These are phyloP conservation scores for Prosopocoilus inquinatus DNA, from an alignment of 2,888 invertebrate genomes.

Conservation along the genomic window DNA sequence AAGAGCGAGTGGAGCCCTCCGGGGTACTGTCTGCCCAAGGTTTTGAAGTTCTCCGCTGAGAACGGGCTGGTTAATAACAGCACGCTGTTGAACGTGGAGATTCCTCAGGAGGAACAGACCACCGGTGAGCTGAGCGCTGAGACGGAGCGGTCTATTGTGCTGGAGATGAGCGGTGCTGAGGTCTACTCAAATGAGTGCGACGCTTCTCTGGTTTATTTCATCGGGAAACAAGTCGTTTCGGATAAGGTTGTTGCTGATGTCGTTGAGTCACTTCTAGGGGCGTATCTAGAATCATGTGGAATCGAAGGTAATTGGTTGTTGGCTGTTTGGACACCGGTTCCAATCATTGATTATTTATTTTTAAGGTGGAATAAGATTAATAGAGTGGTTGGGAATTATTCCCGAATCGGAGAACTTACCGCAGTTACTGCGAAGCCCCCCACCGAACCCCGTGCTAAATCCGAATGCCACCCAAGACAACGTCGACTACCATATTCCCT, in stretches of 20 bases:
- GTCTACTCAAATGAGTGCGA: slow-evolving; percentile 6
- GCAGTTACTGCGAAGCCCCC: slow-evolving; percentile 32
- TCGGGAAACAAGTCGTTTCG: slow-evolving; percentile 52
- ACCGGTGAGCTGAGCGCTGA: slow-evolving; percentile 34
- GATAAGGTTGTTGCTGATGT: slow-evolving; percentile 77
- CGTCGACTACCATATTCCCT: slow-evolving; percentile 49
- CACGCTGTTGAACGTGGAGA: slow-evolving; percentile 52
- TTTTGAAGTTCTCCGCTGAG: slow-evolving; percentile 51
- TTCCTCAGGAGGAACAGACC: slow-evolving; percentile 51
- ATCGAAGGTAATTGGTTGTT: slow-evolving; percentile 38
- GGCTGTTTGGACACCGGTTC: background rate
- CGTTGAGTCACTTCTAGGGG: slow-evolving; percentile 83
- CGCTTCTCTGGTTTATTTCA: slow-evolving; percentile 36
- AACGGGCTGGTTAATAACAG: slow-evolving; percentile 50
- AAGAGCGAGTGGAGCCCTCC: slow-evolving; percentile 76
- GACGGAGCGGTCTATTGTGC: slow-evolving; percentile 29
- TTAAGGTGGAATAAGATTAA: slow-evolving; percentile 36
- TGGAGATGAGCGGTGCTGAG: slow-evolving; percentile 34
- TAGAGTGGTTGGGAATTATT: slow-evolving; percentile 54
- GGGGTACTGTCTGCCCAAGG: slow-evolving; percentile 62
- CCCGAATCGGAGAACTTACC: slow-evolving; percentile 39
- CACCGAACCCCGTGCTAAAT: slow-evolving; percentile 47
- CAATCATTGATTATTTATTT: background rate
- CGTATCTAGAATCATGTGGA: slow-evolving; percentile 61
- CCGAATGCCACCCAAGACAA: slow-evolving; percentile 46